Conservation (phyloP, 2,888 invertebrate genomes). For the Nematopogon swammerdamellus region DNA sequence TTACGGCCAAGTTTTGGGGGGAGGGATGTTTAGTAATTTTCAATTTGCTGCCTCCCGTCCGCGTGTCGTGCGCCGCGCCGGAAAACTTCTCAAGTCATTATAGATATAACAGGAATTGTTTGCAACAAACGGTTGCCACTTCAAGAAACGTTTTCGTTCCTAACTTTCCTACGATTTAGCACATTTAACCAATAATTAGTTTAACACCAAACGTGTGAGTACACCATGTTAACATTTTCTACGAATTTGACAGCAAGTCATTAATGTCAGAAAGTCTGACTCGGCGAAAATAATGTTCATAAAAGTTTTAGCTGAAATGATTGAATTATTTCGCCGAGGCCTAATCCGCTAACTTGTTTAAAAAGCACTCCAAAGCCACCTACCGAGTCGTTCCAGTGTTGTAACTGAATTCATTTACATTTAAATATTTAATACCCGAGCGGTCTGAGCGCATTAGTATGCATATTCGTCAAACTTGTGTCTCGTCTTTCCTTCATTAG, state of each 20-base stretch:
- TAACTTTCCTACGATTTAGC: too few species aligned
- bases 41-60: conserved; percentile 45
- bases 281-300: background rate
- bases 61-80: too few species aligned
- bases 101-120: too few species aligned
- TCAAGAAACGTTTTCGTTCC: too few species aligned
- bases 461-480: background rate
- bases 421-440: background rate
- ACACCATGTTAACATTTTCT: too few species aligned
- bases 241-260: too few species aligned
- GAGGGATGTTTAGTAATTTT: conserved; percentile 32
- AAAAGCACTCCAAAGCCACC: background rate
- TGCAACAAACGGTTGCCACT: too few species aligned
- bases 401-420: background rate
- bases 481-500: background rate
- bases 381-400: background rate
- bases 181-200: too few species aligned
- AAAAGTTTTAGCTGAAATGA: background rate
- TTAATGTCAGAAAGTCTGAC: too few species aligned
- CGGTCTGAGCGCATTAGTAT: background rate
- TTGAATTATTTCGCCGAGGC: background rate
- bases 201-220: too few species aligned
- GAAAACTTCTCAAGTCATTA: too few species aligned
- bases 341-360: background rate
- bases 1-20: conserved; percentile 32